phyloP scores from a whole-genome alignment of 2,113 vertebrate species.

The Egretta garzetta region DNA sequence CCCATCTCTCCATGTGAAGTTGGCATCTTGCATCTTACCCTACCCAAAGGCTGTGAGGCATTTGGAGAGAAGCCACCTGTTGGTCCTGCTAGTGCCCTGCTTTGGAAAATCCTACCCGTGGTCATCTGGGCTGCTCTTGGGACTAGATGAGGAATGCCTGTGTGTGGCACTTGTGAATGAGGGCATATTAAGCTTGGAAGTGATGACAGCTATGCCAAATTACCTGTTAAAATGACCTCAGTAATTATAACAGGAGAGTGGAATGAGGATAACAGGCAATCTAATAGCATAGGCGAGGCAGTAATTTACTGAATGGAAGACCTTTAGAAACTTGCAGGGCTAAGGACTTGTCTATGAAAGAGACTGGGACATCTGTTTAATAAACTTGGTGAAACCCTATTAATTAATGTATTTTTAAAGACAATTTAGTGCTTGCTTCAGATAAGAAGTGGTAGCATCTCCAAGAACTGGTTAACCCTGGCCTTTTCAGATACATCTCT shows the following conservation, averaged over 20 bases:
- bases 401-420: background rate
- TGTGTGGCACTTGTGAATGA: background rate
- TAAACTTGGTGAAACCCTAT: background rate
- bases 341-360: background rate
- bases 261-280: background rate
- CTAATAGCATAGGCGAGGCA: background rate
- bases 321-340: background rate
- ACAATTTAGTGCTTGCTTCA: background rate
- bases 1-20: background rate
- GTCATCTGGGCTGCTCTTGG: background rate
- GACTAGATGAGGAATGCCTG: fast-evolving
- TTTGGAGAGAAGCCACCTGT: background rate
- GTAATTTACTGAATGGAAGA: background rate
- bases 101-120: fast-evolving
- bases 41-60: fast-evolving
- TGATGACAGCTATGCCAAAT: background rate
- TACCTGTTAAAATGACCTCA: background rate
- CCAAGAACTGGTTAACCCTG: background rate
- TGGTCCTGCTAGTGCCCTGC: background rate
- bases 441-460: background rate
- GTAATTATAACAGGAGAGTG: background rate
- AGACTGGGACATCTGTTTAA: background rate
- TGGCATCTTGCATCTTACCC: background rate
- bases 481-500: background rate
- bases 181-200: fast-evolving